Evolutionary conservation across 2,888 invertebrate genomes (phyloP), one percentile per base, ranked within the genome.

Genomic region (Tenthredo mesomela): DNA sequence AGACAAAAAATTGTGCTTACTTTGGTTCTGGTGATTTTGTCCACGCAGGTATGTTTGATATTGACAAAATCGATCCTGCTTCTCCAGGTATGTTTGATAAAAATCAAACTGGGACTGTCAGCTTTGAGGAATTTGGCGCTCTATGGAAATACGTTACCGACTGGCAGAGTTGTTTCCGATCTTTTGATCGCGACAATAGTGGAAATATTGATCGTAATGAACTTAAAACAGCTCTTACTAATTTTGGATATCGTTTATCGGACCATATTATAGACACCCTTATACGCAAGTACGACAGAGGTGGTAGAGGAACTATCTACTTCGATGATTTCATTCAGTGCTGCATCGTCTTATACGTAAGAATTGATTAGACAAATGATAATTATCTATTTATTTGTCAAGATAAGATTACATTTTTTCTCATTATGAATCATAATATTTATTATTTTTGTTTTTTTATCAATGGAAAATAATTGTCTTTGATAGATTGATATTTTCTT

Each of bases 261-360:
- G 98, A 98, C 89, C 95, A 95, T 85, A 95, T 99, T 84, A 95
- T 98, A 85, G 96, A 95, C 86, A 95, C 97, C 58, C 95, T 99
- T 90, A 95, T 99, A 83, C 95, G 96, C 88, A 99, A 99, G 93
- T 99, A 99, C 94, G 99, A 99, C 94, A 95, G 99, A 88, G 96
- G 96, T 90, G 98, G 98, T n/a, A 94, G 95, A 82, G 98, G 98
- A 50, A 97, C 97, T 9, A 97, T 99, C 89, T 95, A 98, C 84
- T 99, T 99, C 94, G 99, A 99, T 94, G 99, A 99, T 93, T 99
- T 99, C 93, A 99, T 99, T 89, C 99, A 99, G 93, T 98, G 98
- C 92, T 98, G 98, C 93, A 96, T 99, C 87, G 96, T 97, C 84
- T 94, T 99, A 91, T 97, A 98, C 94, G 98, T 98, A 95, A 97